Conservation (phyloP, 2,797 vertebrate genomes). For the Artibeus jamaicensis region DNA sequence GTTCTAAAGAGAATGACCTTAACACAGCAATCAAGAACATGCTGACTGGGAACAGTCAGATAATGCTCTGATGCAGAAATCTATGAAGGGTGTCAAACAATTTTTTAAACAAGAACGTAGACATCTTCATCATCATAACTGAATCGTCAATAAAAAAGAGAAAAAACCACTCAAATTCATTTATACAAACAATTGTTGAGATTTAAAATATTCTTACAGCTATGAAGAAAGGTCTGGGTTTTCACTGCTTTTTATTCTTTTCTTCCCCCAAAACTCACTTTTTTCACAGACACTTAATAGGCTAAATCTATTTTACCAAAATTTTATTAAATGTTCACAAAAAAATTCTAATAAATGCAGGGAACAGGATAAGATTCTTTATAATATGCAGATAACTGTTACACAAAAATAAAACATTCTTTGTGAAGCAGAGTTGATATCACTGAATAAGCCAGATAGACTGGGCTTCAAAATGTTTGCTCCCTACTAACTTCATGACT, state of each 20-base stretch:
- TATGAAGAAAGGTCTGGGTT: not conserved
- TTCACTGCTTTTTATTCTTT: not conserved
- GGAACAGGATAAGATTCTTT: not conserved
- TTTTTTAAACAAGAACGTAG: not conserved
- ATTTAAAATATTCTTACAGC: not conserved
- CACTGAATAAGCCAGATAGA: not conserved
- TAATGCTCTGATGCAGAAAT: not conserved
- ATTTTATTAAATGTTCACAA: not conserved
- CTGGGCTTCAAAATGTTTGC: not conserved
- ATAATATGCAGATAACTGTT: not conserved
- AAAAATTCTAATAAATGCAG: not conserved
- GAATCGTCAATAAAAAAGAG: not conserved
- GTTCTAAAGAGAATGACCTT: not conserved
- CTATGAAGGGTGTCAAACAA: not conserved
- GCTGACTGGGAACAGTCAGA: not conserved
- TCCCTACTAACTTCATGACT: not conserved
- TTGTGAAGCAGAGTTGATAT: not conserved
- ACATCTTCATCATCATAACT: not conserved
- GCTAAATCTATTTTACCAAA: not conserved
- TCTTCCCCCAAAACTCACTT: not conserved
- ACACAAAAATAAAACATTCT: conserved; percentile 14
- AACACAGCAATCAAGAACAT: not conserved
- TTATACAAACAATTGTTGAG: not conserved
- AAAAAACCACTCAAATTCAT: not conserved
- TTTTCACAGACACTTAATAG: not conserved